phyloP scores from a whole-genome alignment of 2,797 vertebrate genomes.

The Scolopax rusticola region DNA sequence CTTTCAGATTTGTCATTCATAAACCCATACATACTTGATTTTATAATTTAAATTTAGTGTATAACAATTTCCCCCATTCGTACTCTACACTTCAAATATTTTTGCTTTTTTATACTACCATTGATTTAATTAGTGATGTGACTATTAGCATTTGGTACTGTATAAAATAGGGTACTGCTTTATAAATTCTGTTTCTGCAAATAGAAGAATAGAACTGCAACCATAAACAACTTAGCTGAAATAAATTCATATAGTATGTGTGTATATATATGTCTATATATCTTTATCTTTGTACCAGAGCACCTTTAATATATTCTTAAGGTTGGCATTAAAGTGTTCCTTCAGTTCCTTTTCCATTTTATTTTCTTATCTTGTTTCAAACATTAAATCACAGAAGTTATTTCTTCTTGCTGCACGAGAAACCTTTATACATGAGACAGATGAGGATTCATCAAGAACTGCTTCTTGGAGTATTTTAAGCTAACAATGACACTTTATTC shows the following conservation, averaged over 20 bases:
- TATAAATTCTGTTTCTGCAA: background rate
- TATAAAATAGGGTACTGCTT: background rate
- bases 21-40: background rate
- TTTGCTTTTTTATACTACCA: background rate
- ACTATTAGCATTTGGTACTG: background rate
- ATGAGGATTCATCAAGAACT: background rate
- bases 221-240: background rate
- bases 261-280: background rate
- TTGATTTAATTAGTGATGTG: background rate
- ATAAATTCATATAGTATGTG: background rate
- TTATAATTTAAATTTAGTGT: too few species aligned
- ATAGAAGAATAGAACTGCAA: background rate
- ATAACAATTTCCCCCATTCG: background rate
- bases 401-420: constrained; percentile 14
- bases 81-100: background rate
- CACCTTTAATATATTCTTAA: background rate
- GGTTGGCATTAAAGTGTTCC: background rate
- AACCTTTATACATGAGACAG: background rate
- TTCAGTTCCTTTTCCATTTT: background rate
- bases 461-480: constrained; percentile 15
- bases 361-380: constrained; percentile 19
- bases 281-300: background rate
- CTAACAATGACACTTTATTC: background rate
- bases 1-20: background rate
- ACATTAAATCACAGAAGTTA: constrained; percentile 2